Percentiles rank a stretch among this genome's conserved stretches.
Conservation (phyloP, 2,797 vertebrate genomes). For the Cetoscarus ocellatus region DNA sequence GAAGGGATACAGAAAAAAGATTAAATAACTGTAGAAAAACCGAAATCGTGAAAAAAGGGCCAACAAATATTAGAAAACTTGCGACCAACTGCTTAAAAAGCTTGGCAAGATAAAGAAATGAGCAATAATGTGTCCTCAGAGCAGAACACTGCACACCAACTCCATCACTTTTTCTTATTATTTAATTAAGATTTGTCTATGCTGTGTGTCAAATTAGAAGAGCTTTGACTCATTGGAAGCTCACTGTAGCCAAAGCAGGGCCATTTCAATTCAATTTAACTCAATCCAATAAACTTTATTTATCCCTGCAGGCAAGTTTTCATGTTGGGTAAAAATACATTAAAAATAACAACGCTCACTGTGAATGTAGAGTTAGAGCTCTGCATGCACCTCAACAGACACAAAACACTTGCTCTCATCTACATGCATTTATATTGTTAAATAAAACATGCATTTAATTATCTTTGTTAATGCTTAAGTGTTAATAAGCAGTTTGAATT, state of each 20-base stretch:
- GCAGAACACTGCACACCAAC: constrained; percentile 19
- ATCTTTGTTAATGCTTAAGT: too few species aligned
- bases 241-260: constrained; percentile 55
- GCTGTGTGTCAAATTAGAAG: constrained; percentile 58
- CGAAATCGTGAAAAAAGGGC: too few species aligned
- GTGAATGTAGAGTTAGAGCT: constrained; percentile 39
- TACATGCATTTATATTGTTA: background rate
- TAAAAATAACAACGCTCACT: constrained; percentile 54
- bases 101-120: constrained; percentile 28
- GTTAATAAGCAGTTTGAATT: too few species aligned
- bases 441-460: too few species aligned
- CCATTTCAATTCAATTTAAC: constrained; percentile 72
- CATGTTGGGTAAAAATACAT: constrained; percentile 65
- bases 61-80: background rate
- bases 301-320: constrained; percentile 67
- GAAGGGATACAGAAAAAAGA: too few species aligned
- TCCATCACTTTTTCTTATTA: constrained; percentile 31
- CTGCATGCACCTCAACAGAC: constrained; percentile 6
- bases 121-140: constrained; percentile 29
- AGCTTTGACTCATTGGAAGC: constrained; percentile 58
- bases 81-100: constrained; percentile 11
- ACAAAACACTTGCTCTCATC: background rate
- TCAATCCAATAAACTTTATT: constrained; percentile 74
- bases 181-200: constrained; percentile 62
- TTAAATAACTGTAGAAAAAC: too few species aligned